Percentiles rank a stretch among this genome's conserved stretches.
Conservation (phyloP, 2,113 vertebrate species). For the Ceyx cyanopectus region DNA sequence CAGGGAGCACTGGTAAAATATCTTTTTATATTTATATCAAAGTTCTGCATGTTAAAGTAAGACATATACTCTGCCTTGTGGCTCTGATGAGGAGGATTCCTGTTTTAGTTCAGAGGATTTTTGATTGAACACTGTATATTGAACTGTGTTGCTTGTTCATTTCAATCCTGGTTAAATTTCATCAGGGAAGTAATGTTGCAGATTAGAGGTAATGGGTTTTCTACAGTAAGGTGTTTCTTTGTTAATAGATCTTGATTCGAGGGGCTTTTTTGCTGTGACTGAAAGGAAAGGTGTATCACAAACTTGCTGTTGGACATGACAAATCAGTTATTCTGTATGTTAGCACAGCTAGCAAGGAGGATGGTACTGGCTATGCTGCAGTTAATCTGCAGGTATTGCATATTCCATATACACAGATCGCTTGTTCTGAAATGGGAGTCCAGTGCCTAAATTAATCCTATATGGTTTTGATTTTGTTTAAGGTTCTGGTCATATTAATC, state of each 20-base stretch:
- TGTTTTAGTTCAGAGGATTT: not conserved
- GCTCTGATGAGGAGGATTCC: not conserved
- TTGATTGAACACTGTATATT: not conserved
- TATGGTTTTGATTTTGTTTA: not conserved
- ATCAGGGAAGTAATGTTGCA: not conserved
- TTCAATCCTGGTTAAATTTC: not conserved
- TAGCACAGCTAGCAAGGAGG: not conserved
- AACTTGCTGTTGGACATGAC: not conserved
- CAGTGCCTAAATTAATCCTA: not conserved
- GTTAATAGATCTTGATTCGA: not conserved
- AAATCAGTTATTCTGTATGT: not conserved
- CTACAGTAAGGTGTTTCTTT: not conserved
- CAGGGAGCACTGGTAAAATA: not conserved
- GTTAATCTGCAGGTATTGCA: not conserved
- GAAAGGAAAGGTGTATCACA: not conserved
- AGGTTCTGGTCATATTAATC: not conserved
- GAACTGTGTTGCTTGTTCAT: not conserved
- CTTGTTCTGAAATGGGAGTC: not conserved
- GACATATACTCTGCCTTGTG: not conserved
- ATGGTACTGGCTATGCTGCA: not conserved
- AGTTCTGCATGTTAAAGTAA: not conserved
- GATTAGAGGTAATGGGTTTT: slow-evolving; percentile 22
- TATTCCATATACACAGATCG: not conserved
- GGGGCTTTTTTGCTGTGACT: not conserved
- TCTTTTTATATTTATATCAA: not conserved